Conservation (phyloP, 2,888 invertebrate species). For the Rosalia funebris region DNA sequence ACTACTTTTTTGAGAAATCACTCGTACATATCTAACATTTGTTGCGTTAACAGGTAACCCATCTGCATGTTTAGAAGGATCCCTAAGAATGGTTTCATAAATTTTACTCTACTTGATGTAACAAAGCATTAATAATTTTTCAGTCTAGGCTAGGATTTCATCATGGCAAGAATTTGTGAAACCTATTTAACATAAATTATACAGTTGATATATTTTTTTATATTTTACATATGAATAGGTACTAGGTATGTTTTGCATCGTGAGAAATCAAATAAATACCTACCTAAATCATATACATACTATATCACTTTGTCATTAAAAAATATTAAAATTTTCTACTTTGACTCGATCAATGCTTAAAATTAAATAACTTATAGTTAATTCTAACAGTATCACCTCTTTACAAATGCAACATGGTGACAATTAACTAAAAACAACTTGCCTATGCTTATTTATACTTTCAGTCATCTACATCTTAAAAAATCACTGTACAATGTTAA, state of each 20-base stretch:
- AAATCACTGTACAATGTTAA: conserved; percentile 59
- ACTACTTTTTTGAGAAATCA: too few relatives aligned
- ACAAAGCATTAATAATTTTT: conserved; percentile 58
- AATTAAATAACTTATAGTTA: conserved; percentile 36
- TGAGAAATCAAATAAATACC: conserved; percentile 34
- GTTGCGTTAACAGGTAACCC: too few relatives aligned
- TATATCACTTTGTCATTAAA: conserved; percentile 35
- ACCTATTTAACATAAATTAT: conserved; percentile 54
- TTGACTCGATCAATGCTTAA: conserved; percentile 25
- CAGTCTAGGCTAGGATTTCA: conserved; percentile 64
- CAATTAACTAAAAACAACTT: conserved; percentile 11
- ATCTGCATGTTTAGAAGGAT: conserved; percentile 11
- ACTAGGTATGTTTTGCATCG: conserved; percentile 48
- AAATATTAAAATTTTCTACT: conserved; percentile 22
- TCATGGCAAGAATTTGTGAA: conserved; percentile 63
- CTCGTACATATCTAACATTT: too few relatives aligned
- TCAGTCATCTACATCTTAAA: conserved; percentile 59
- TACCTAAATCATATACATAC: conserved; percentile 21
- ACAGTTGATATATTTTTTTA: conserved; percentile 58
- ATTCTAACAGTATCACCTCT: conserved; percentile 18
- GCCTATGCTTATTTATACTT: conserved; percentile 52
- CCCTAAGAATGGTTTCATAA: conserved; percentile 44
- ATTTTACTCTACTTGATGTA: conserved; percentile 53
- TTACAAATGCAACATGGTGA: conserved; percentile 48
- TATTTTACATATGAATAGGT: conserved; percentile 37